Percentiles rank a stretch among this genome's conserved stretches.
Conservation (phyloP, 2,888 invertebrate species). For the Cosmia trapezina region DNA sequence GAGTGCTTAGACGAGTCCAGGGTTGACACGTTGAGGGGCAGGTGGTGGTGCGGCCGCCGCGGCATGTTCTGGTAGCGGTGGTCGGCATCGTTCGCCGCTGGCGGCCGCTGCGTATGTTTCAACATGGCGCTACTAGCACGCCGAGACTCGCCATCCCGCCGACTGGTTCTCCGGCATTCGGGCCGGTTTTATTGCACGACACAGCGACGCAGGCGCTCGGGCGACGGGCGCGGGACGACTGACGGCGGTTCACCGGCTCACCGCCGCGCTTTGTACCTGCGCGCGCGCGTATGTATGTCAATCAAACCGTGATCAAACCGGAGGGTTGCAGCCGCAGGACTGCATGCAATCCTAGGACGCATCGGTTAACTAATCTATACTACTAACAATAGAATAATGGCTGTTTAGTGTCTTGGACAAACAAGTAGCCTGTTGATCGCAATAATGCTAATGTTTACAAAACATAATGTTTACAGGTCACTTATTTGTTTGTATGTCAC, state of each 20-base stretch:
- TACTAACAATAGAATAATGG: conserved; percentile 75
- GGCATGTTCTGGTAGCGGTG: conserved; percentile 90
- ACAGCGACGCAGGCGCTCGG: conserved; percentile 74
- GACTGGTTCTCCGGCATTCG: conserved; percentile 85
- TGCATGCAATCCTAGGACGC: conserved; percentile 56
- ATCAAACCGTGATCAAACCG: conserved; percentile 81
- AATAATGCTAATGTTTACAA: conserved; percentile 52
- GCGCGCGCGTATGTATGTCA: conserved; percentile 82
- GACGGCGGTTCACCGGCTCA: conserved; percentile 52
- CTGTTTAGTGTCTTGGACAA: conserved; percentile 39
- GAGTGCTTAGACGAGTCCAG: conserved; percentile 92
- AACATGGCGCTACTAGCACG: conserved; percentile 91
- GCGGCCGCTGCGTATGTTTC: conserved; percentile 93
- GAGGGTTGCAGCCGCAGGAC: conserved; percentile 70
- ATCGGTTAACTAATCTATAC: conserved; percentile 70
- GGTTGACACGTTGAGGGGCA: conserved; percentile 92
- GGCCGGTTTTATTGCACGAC: conserved; percentile 72
- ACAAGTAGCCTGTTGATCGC: conserved; percentile 50
- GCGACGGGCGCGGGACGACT: conserved; percentile 81
- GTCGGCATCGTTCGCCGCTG: conserved; percentile 89
- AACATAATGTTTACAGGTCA: conserved; percentile 44
- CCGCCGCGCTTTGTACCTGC: conserved; percentile 72
- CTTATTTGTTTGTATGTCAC: conserved; percentile 33
- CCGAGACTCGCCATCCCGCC: conserved; percentile 85
- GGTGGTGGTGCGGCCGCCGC: conserved; percentile 91